Evolutionary conservation across 2,797 vertebrate genomes (phyloP), one percentile per base, ranked within the genome.

Genomic region (Lutjanus campechanus): DNA sequence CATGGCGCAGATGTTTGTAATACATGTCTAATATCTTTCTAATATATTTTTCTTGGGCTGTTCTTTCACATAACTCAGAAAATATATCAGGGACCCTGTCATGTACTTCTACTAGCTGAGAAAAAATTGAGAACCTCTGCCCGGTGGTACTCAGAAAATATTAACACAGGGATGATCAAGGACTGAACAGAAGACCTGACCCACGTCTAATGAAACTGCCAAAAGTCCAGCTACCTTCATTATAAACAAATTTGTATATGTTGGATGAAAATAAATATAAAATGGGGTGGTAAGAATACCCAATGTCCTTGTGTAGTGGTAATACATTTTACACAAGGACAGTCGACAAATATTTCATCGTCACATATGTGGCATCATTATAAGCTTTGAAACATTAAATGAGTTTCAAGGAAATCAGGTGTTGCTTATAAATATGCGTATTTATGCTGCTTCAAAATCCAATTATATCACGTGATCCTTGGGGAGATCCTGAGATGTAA

Each of bases 391-490:
- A 47, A 44, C 22, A 47, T 50, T 1, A 46, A 73, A 11, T 7
- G 46, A 13, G 19, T 69, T 73, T 64, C 1, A 54, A 55, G 41
- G 7, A 63, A 63, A 73, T 40, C 15, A 16, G 16, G 1, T 60
- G 46, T 49, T 47, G 12, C 55, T 66, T 60, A 56, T 65, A 66
- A 79, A 64, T 51, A 76, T 76, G 68, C 63, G 55, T 10, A 60
- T 53, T 54, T 41, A 20, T 56, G 22, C 25, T 40, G 50, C 51
- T 74, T 76, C 0, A 64, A 67, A 81, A 76, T 51, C 29, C 0
- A 12, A 67, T 85, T 55, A 44, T 61, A 47, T 49, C 8, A 20
- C 12, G 11, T 16, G 13, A 83, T 56, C 40, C 29, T 77, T 19
- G 5, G 43, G 40, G 49, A 29, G 41, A 43, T 59, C 43, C 36